Base-by-base conservation (phyloP, 1,140 invertebrate genomes). In the Drosophila obscura region DNA sequence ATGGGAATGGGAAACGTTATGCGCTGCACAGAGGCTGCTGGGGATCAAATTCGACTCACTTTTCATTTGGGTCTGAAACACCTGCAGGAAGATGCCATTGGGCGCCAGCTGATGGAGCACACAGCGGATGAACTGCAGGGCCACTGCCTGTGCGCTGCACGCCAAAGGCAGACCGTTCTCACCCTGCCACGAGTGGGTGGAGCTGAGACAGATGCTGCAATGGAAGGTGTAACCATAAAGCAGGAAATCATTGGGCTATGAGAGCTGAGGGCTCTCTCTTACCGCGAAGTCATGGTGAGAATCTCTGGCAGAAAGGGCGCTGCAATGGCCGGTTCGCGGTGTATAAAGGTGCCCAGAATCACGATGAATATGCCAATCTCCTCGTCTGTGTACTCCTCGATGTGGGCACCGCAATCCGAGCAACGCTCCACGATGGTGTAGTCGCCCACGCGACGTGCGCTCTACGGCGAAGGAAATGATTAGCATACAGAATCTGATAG, bases 341-440 rank as follows among this genome's bases (percentile, higher is more conserved):
- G 98, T 65, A 99, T 97, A 92, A 98, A 99, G 1, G 98, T 99
- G 22, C 97, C 97, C 50, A 99, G 92, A 59, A 97, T 96, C 26
- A 99, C 97, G 68, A 99, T 97, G 89, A 98, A 97, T 24, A 99
- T 93, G 1, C 97, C 98, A 41, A 99, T 93, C 91, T 99, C 98
- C 92, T 99, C 98, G 92, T 99, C 98, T 74, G 96, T 97, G 92
- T 99, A 99, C 87, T 98, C 96, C 93, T 99, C 98, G 75, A 96
- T 94, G 1, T 95, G 90, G 57, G 94, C 94, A 45, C 97, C 96
- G 92, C 97, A 97, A 90, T 97, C 96, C 2, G 95, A 94, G 85
- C 92, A 95, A 91, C 95, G 93, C 50, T 96, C 94, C 68, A 94
- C 94, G 50, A 95, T 93, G 65, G 95, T 95, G 58, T 96, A 95